Percentiles rank a stretch among this genome's conserved stretches.
Conservation (phyloP, 2,888 invertebrate genomes). For the Spisula subtruncata region DNA sequence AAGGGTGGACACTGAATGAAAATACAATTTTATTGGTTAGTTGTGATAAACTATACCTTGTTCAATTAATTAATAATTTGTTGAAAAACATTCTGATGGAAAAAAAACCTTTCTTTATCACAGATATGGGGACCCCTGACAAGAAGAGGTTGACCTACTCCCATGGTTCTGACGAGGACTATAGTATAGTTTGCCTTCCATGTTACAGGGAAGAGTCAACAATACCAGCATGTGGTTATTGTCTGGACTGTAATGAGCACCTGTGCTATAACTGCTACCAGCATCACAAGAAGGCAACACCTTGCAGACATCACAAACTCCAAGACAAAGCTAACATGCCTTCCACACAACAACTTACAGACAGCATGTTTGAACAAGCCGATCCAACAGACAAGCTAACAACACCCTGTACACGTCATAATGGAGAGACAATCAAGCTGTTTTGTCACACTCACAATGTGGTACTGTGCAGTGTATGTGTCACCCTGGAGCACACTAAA, state of each 20-base stretch:
- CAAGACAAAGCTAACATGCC: background rate
- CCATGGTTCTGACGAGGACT: background rate
- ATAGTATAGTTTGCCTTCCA: background rate
- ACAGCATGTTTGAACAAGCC: too few species aligned
- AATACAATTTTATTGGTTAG: too few species aligned
- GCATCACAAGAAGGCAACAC: background rate
- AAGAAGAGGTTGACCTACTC: background rate
- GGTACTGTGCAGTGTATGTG: background rate
- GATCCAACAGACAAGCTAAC: background rate
- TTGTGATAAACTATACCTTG: too few species aligned
- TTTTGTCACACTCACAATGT: background rate
- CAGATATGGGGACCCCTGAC: background rate
- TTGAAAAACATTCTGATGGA: too few species aligned
- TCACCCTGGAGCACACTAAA: background rate
- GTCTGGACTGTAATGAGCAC: slow-evolving; percentile 2
- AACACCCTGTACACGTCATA: background rate
- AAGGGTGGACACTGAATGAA: too few species aligned
- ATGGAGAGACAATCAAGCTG: background rate
- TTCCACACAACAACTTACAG: background rate
- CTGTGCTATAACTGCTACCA: background rate
- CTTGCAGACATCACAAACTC: slow-evolving; percentile 1
- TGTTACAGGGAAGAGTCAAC: background rate
- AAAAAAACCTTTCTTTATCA: background rate
- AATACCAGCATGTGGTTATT: background rate
- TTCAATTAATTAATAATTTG: too few species aligned